phyloP scores from a whole-genome alignment of 2,888 invertebrate species.

The Eumacrocentrus americanus region DNA sequence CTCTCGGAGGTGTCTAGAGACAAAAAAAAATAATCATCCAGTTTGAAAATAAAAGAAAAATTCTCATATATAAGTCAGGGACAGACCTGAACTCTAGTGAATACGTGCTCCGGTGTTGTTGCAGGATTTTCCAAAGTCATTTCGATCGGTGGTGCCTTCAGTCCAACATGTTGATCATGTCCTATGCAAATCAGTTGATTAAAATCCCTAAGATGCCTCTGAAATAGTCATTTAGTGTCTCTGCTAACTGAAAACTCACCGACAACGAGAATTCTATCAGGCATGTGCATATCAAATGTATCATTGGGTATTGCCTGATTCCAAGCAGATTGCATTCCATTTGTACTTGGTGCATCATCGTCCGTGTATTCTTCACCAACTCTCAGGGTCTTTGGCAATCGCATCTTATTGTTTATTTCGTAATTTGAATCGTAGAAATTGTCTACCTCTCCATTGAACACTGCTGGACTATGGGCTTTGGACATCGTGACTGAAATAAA shows the following conservation, averaged over 20 bases:
- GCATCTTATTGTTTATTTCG: constrained; percentile 82
- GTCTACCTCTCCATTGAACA: constrained; percentile 68
- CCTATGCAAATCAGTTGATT: constrained; percentile 64
- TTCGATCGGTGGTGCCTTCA: constrained; percentile 86
- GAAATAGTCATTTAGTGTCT: not conserved
- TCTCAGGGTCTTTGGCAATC: constrained; percentile 79
- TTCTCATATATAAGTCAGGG: constrained; percentile 1
- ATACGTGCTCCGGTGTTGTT: constrained; percentile 71
- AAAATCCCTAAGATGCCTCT: no score
- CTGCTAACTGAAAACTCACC: constrained; percentile 63
- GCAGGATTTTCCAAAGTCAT: constrained; percentile 84
- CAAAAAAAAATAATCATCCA: constrained; percentile 3
- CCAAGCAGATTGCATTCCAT: constrained; percentile 65
- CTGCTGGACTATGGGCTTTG: constrained; percentile 68
- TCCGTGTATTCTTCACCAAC: constrained; percentile 74
- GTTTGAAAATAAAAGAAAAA: no score
- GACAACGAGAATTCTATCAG: constrained; percentile 88
- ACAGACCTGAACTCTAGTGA: constrained; percentile 72
- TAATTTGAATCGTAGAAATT: constrained; percentile 72
- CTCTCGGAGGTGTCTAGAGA: constrained; percentile 82
- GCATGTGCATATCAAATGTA: constrained; percentile 90
- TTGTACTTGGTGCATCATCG: constrained; percentile 69
- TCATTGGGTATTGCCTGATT: constrained; percentile 64
- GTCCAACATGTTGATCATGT: constrained; percentile 66
- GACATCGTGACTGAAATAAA: constrained; percentile 63